These are phyloP conservation scores for Cepaea hortensis DNA, from an alignment of 2,888 invertebrate genomes.

Conservation along the genomic window DNA sequence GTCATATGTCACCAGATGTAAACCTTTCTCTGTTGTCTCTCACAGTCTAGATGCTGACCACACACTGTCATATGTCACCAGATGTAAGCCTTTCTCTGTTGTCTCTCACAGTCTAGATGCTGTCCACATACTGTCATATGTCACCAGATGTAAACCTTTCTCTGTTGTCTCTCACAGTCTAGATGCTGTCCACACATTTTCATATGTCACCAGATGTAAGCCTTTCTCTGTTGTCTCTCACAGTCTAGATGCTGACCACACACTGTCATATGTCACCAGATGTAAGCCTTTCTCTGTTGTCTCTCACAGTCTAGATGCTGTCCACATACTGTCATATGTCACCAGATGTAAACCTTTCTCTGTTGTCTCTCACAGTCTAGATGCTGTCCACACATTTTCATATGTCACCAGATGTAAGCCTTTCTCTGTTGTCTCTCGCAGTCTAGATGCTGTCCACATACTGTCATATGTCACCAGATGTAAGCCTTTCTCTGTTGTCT, in stretches of 20 bases:
- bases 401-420: background rate
- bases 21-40: no score
- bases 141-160: background rate
- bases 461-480: no score
- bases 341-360: background rate
- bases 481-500: no score
- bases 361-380: background rate
- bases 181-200: background rate
- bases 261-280: no score
- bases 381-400: background rate
- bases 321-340: background rate
- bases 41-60: no score
- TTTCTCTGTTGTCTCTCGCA: background rate
- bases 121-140: no score
- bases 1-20: no score
- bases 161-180: background rate
- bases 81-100: no score
- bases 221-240: background rate
- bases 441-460: background rate
- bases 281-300: no score
- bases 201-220: background rate
- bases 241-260: background rate
- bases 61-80: no score
- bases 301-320: background rate
- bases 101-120: no score